Base-by-base conservation (phyloP, 2,797 vertebrate genomes). In the Natrix natrix region DNA sequence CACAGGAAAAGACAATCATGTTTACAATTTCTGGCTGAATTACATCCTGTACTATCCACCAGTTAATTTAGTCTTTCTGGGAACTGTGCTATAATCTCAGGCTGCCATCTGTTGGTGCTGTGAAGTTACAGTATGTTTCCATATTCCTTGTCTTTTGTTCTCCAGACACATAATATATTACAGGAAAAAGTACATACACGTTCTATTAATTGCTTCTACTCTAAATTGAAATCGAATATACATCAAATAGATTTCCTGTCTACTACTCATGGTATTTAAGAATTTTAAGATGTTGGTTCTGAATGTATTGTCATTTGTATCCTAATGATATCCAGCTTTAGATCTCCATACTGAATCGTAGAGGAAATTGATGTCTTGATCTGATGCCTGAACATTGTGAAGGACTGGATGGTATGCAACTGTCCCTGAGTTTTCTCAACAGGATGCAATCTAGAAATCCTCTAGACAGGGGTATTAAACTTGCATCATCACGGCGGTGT, bases 61-160 rank as follows among this genome's bases (percentile, higher is more conserved):
- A 32, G 10, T 66, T 55, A 59, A 5, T 52, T 52, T 17, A 11
- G 8, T 22, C 13, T 37, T 55, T 57, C 54, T 74, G 37, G 61
- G 3, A 91, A 14, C 74, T 83, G 74, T 7, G 1, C 5, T 88
- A 20, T 56, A 12, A 87, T 88, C 90, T 26, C 20, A 32, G 13
- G n/a, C 86, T 93, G 90, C 92, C 92, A 88, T 26, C 90, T 43
- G 11, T 43, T 93, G 92, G 86, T 83, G 22, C 16, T 14, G 2
- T 60, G 43, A 93, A 32, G 12, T 52, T 93, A 32, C 22, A 20
- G 8, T 43, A 37, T 57, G 26, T 63, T 86, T 32, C 74, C 24
- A n/a, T 54, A 32, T 32, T 17, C 24, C 4, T 43, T 48, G 59
- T 43, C 8, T 89, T 83, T 37, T 52, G 32, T 60, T 60, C 52